Evolutionary conservation across 23 tunicate genomes (phyloP), one percentile per base, ranked within the genome.

Genomic region (Trididemnum clinides): DNA sequence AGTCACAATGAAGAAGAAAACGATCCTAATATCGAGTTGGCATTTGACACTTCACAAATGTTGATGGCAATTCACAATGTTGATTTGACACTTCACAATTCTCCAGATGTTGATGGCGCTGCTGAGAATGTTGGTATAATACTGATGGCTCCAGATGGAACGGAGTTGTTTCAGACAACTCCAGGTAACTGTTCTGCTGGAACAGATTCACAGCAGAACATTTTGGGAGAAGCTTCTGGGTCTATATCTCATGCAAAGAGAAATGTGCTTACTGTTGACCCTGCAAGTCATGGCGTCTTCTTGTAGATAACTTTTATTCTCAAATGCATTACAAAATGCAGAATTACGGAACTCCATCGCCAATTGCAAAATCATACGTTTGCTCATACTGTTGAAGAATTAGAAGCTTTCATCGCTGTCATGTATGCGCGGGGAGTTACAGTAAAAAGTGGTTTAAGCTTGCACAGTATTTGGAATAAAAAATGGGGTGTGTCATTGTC

Each of bases 1-100:
- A n/a, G n/a, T n/a, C n/a, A n/a, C n/a, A n/a, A n/a, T n/a, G n/a
- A n/a, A n/a, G n/a, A n/a, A n/a, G n/a, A n/a, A n/a, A n/a, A n/a
- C n/a, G n/a, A n/a, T n/a, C n/a, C n/a, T n/a, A 44, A 44, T 15
- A 44, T 10, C 15, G 54, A 44, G 15, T 10, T 62, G 69, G 69
- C 69, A 62, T 22, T 23, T 6, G 69, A n/a, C 69, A 62, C 69
- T 62, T 62, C 69, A 62, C 69, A 62, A 62, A 62, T 20, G n/a
- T n/a, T n/a, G n/a, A n/a, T n/a, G n/a, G n/a, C n/a, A n/a, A n/a
- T n/a, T n/a, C n/a, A n/a, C n/a, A n/a, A n/a, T n/a, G n/a, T n/a
- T n/a, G n/a, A n/a, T n/a, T n/a, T n/a, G n/a, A n/a, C n/a, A 19
- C 6, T 12, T 12, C 69, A 19, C n/a, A 5, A 18, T 62, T 62